Percentiles rank a stretch among this genome's conserved stretches.
Conservation (phyloP, 2,888 invertebrate genomes). For the Idaea biselata region DNA sequence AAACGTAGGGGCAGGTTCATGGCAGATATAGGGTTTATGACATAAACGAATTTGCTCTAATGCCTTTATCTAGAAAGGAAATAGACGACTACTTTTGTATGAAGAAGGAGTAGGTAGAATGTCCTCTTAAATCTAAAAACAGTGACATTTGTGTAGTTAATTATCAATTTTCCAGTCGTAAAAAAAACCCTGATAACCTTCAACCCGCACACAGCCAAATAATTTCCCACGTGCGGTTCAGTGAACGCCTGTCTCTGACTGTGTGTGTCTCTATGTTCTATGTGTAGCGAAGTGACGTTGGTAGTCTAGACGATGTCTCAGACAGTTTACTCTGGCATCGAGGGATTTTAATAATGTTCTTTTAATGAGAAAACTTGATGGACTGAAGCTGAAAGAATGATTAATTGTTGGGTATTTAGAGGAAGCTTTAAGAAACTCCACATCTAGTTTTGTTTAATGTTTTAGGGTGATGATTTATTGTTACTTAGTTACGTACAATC, state of each 20-base stretch:
- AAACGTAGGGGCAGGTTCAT: too few relatives aligned
- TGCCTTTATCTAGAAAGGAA: too few relatives aligned
- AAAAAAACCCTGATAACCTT: background rate
- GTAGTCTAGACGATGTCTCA: constrained; percentile 46
- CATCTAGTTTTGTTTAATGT: background rate
- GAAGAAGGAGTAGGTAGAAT: too few relatives aligned
- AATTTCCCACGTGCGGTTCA: background rate
- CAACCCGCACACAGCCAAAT: background rate
- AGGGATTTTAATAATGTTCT: constrained; percentile 2
- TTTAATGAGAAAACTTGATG: constrained; percentile 12
- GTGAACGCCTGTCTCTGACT: background rate
- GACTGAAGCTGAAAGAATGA: constrained; percentile 5
- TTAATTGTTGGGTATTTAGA: background rate
- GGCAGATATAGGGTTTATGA: too few relatives aligned
- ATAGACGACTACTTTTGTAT: too few relatives aligned
- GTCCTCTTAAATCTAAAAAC: too few relatives aligned
- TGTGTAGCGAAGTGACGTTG: background rate
- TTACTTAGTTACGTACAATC: background rate
- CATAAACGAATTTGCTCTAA: too few relatives aligned
- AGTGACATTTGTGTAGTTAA: background rate
- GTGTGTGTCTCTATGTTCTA: background rate
- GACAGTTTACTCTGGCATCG: constrained; percentile 35
- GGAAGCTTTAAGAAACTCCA: background rate
- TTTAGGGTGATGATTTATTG: background rate
- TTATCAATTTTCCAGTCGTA: background rate